Conservation (phyloP, 1,140 invertebrate species). For the Neodiprion fabricii region DNA sequence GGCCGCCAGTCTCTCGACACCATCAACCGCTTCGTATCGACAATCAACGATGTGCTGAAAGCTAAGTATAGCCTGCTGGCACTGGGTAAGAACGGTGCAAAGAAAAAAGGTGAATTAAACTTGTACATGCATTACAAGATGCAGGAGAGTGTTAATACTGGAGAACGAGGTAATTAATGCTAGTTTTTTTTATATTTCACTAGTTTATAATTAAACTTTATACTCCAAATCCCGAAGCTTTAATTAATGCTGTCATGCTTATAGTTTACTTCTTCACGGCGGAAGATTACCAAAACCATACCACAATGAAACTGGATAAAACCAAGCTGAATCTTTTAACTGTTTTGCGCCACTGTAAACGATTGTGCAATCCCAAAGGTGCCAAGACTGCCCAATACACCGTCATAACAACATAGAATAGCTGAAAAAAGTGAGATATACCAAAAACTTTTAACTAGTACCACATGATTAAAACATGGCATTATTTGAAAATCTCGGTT, state of each 20-base stretch:
- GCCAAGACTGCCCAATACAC: constrained; percentile 47
- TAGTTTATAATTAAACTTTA: constrained; percentile 5
- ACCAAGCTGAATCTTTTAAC: constrained; percentile 51
- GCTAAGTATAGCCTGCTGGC: constrained; percentile 49
- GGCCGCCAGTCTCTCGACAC: constrained; percentile 42
- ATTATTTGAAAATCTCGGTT: background rate
- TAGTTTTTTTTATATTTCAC: constrained; percentile 15
- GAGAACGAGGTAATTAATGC: constrained; percentile 32
- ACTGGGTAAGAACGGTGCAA: constrained; percentile 45
- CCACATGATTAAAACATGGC: too few species aligned
- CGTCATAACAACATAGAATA: constrained; percentile 13
- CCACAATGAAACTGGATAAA: constrained; percentile 50
- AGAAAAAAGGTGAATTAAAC: constrained; percentile 52
- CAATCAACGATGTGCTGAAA: constrained; percentile 50
- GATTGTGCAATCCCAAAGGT: constrained; percentile 42
- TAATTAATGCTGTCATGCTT: constrained; percentile 39
- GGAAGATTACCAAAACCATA: constrained; percentile 50
- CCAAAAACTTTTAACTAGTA: too few species aligned
- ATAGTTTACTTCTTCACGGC: constrained; percentile 49
- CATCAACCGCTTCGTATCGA: constrained; percentile 45
- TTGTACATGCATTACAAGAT: constrained; percentile 47
- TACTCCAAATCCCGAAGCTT: constrained; percentile 23
- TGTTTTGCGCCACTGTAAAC: constrained; percentile 51
- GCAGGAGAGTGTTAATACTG: constrained; percentile 33
- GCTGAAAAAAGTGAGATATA: background rate